phyloP scores from a whole-genome alignment of 2,113 vertebrate genomes.

The Myanophis thanlyinensis region DNA sequence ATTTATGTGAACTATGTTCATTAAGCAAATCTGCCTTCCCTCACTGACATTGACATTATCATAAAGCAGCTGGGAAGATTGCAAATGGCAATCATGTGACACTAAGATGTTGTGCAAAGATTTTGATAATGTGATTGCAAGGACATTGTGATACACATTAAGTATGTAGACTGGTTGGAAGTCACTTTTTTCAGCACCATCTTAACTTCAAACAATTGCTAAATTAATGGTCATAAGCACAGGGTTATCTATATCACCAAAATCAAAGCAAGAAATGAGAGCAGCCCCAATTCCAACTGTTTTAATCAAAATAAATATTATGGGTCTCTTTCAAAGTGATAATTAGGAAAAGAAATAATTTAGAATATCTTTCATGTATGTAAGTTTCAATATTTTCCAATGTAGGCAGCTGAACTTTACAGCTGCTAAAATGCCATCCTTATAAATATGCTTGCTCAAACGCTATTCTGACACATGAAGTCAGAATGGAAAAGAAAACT shows the following conservation, averaged over 20 bases:
- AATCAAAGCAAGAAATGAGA: not conserved
- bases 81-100: too few relatives aligned
- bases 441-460: not conserved
- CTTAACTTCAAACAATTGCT: not conserved
- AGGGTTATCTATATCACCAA: not conserved
- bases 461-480: constrained; percentile 1
- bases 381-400: not conserved
- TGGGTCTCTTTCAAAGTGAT: not conserved
- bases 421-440: constrained; percentile 10
- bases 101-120: too few relatives aligned
- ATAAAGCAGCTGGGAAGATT: not conserved
- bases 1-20: not conserved
- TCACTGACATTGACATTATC: not conserved
- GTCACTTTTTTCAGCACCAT: not conserved
- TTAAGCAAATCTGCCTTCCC: not conserved
- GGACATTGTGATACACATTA: too few relatives aligned
- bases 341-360: not conserved
- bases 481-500: not conserved
- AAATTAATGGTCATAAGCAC: not conserved
- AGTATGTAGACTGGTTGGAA: not conserved
- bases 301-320: not conserved
- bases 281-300: not conserved
- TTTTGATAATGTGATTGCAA: too few relatives aligned
- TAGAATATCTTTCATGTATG: not conserved
- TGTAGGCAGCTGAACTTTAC: not conserved